These are phyloP conservation scores for Spatula clypeata DNA, from an alignment of 2,797 vertebrate species.

Conservation along the genomic window DNA sequence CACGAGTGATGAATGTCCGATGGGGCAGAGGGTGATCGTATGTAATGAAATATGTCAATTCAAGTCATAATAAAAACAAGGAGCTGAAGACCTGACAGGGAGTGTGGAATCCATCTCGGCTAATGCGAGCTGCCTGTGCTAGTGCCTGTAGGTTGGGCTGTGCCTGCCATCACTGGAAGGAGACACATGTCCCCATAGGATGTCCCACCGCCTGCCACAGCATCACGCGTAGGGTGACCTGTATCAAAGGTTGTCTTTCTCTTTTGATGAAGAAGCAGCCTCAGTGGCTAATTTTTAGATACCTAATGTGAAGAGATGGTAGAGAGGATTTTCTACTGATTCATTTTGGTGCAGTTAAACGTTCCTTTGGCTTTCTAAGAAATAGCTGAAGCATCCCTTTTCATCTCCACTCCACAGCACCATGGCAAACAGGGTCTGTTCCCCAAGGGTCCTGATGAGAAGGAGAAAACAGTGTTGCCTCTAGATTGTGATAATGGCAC, in stretches of 20 bases:
- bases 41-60: conserved; percentile 59
- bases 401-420: neutral
- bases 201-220: accelerated
- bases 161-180: neutral
- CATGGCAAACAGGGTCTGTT: neutral
- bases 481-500: neutral
- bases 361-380: neutral
- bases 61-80: conserved; percentile 49
- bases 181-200: neutral
- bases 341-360: neutral
- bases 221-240: neutral
- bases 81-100: neutral
- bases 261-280: neutral
- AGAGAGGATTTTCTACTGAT: neutral
- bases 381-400: neutral
- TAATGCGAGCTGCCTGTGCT: neutral
- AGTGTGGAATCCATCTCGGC: conserved; percentile 2
- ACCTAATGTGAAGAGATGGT: neutral
- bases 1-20: neutral
- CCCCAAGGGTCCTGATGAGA: neutral
- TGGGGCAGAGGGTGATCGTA: neutral
- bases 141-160: neutral
- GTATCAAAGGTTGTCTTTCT: neutral
- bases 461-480: neutral
- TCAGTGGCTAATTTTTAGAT: neutral